phyloP scores from a whole-genome alignment of 2,888 invertebrate genomes.

The Cryptus viduatorius region DNA sequence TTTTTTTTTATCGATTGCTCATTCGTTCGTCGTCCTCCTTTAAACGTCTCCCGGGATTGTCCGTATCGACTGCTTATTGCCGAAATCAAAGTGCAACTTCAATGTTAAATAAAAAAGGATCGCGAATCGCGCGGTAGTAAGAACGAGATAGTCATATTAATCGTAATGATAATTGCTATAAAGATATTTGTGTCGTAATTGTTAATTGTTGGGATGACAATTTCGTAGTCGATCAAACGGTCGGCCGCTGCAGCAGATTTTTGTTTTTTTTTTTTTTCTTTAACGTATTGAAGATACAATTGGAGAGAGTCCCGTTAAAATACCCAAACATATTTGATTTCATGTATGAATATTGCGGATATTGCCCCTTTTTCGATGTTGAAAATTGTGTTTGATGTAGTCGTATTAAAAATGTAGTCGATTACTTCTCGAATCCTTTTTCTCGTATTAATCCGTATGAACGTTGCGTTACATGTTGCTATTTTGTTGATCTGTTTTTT shows the following conservation, averaged over 20 bases:
- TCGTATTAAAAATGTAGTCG: slow-evolving; percentile 63
- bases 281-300: slow-evolving; percentile 67
- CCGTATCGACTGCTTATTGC: slow-evolving; percentile 65
- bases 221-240: slow-evolving; percentile 66
- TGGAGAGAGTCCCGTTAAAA: slow-evolving; percentile 54
- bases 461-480: slow-evolving; percentile 71
- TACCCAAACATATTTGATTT: slow-evolving; percentile 59
- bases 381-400: slow-evolving; percentile 56
- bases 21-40: slow-evolving; percentile 54
- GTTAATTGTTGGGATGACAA: slow-evolving; percentile 78
- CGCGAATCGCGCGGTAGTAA: slow-evolving; percentile 67
- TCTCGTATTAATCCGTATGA: slow-evolving; percentile 70
- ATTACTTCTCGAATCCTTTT: slow-evolving; percentile 62
- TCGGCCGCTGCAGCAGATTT: slow-evolving; percentile 56
- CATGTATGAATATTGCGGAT: slow-evolving; percentile 57
- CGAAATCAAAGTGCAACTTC: slow-evolving; percentile 74
- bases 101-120: slow-evolving; percentile 68
- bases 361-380: slow-evolving; percentile 60
- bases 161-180: slow-evolving; percentile 76
- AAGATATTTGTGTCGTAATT: slow-evolving; percentile 76
- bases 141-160: slow-evolving; percentile 75
- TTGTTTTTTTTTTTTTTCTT: slow-evolving; percentile 66
- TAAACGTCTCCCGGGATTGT: slow-evolving; percentile 59
- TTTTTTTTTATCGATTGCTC: slow-evolving; percentile 47
- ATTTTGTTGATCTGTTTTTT: slow-evolving; percentile 70